Percentiles rank a stretch among this genome's conserved stretches.
These are phyloP conservation scores for Masnerella sp. DNA, from an alignment of 2,888 invertebrate species.

Conservation along the genomic window DNA sequence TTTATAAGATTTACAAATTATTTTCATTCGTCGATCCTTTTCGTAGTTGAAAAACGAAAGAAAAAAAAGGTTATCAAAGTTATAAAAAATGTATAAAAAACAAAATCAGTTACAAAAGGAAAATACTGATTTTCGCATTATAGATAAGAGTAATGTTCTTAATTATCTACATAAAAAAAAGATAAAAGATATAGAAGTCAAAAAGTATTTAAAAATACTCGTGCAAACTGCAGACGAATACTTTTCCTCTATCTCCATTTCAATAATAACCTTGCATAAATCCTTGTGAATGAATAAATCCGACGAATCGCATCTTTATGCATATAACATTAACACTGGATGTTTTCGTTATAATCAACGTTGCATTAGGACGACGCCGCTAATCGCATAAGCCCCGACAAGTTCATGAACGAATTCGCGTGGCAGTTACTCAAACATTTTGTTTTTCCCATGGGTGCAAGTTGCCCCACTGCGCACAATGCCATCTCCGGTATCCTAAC, in stretches of 20 bases:
- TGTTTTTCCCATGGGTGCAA: slow-evolving; percentile 73
- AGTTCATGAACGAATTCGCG: slow-evolving; percentile 55
- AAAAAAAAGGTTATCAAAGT: too few relatives aligned
- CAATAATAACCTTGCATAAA: slow-evolving; percentile 9
- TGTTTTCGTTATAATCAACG: slow-evolving; percentile 55
- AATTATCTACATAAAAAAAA: too few relatives aligned
- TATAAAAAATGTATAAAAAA: too few relatives aligned
- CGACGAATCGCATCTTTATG: slow-evolving; percentile 31
- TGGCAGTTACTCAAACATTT: slow-evolving; percentile 71
- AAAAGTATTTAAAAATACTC: too few relatives aligned
- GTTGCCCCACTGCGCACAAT: slow-evolving; percentile 59
- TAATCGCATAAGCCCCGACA: slow-evolving; percentile 55
- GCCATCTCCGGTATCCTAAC: slow-evolving; percentile 52
- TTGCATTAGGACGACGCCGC: slow-evolving; percentile 46
- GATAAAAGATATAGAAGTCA: too few relatives aligned
- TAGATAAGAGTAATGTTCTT: too few relatives aligned
- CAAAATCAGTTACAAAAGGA: too few relatives aligned
- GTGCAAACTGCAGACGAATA: too few relatives aligned
- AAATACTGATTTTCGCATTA: too few relatives aligned
- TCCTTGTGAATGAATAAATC: slow-evolving; percentile 33
- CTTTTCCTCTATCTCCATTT: background rate
- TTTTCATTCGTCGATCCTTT: too few relatives aligned
- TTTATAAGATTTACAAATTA: too few relatives aligned
- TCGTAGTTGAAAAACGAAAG: too few relatives aligned
- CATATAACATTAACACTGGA: slow-evolving; percentile 36